Evolutionary conservation across 2,888 invertebrate genomes (phyloP).

Genomic region (Hydroisotoma schaefferi): DNA sequence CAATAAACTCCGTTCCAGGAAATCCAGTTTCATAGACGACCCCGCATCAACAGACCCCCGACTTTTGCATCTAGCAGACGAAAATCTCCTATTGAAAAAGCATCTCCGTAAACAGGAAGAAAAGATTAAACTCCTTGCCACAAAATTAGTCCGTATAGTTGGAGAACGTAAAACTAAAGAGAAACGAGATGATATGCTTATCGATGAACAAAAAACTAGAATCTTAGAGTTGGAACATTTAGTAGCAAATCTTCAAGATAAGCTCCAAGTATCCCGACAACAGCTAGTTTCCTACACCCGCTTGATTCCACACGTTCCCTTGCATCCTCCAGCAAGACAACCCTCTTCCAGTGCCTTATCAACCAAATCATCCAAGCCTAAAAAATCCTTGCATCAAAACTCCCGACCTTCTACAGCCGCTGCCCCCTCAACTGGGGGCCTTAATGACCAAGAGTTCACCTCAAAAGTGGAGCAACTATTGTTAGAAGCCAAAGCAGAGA

Average conservation of each 20-base stretch:
- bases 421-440: neutral
- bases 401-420: slow-evolving; percentile 16
- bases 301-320: slow-evolving; percentile 35
- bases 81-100: slow-evolving; percentile 37
- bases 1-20: too few species aligned
- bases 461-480: slow-evolving; percentile 36
- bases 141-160: slow-evolving; percentile 40
- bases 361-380: neutral
- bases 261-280: slow-evolving; percentile 38
- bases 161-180: slow-evolving; percentile 30
- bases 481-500: slow-evolving; percentile 45
- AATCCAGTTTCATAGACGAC: slow-evolving; percentile 2
- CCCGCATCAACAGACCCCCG: neutral
- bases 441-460: slow-evolving; percentile 24
- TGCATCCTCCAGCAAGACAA: slow-evolving; percentile 4
- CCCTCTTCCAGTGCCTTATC: neutral
- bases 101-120: slow-evolving; percentile 40
- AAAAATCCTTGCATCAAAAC: neutral
- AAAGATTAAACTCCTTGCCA: slow-evolving; percentile 39
- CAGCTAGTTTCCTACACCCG: slow-evolving; percentile 40
- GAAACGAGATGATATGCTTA: slow-evolving; percentile 34
- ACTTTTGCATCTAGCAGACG: slow-evolving; percentile 18
- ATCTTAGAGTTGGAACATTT: slow-evolving; percentile 41
- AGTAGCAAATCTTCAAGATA: slow-evolving; percentile 36
- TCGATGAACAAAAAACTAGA: slow-evolving; percentile 37